Evolutionary conservation across 1,140 invertebrate species (phyloP).

Genomic region (Eurytemora carolleeae): DNA sequence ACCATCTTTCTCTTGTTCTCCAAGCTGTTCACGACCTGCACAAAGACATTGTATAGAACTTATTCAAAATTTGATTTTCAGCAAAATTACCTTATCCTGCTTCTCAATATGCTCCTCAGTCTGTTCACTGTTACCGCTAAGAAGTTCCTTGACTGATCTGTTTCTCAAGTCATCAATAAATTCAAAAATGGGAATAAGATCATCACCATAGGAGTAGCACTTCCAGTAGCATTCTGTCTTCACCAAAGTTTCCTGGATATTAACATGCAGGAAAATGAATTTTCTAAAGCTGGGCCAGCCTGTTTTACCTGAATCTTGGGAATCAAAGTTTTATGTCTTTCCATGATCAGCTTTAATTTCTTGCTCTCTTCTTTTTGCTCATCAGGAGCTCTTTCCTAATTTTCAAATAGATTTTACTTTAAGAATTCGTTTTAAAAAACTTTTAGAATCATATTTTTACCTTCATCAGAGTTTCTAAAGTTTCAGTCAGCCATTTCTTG

Average conservation of each 20-base stretch:
- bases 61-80: no score
- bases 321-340: constrained; percentile 11
- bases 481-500: constrained; percentile 12
- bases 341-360: constrained; percentile 11
- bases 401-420: no score
- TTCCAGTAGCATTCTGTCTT: constrained; percentile 21
- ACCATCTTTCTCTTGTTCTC: constrained; percentile 20
- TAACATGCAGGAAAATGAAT: background rate
- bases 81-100: constrained; percentile 22
- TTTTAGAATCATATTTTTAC: no score
- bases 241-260: constrained; percentile 15
- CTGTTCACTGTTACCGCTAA: constrained; percentile 20
- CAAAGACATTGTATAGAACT: no score
- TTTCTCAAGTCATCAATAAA: constrained; percentile 20
- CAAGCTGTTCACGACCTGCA: constrained; percentile 18
- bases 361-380: constrained; percentile 6
- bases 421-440: no score
- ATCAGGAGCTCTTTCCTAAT: constrained; percentile 4
- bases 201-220: constrained; percentile 21
- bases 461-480: constrained; percentile 10
- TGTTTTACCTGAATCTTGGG: constrained; percentile 5
- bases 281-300: no score
- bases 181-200: constrained; percentile 21
- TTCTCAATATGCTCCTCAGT: constrained; percentile 21
- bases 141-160: constrained; percentile 20